Base-by-base conservation (phyloP, 1,140 invertebrate species). In the Drosophila obscura region DNA sequence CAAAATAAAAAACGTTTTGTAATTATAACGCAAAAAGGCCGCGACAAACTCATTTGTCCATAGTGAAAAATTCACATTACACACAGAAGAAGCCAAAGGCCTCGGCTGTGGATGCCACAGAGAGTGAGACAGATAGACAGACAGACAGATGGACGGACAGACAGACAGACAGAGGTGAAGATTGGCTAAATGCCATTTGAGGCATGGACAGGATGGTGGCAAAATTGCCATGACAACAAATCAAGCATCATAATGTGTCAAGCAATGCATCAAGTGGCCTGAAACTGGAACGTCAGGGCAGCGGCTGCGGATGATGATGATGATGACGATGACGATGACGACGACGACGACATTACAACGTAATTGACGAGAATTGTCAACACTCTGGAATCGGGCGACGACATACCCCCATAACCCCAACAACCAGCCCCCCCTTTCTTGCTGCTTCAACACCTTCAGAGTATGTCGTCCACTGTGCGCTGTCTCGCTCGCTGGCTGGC, bases 211-310 rank as follows among this genome's bases (percentile, higher is more conserved):
- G 58, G 59, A 79, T 83, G 82, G 79, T 88, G 83, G 83, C 80
- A 77, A 88, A 83, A 87, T 88, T 79, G 83, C 78, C 77, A 87
- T 88, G 83, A 73, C 82, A 83, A 88, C 82, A 87, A 87, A 87
- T 87, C 82, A 87, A 87, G 83, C 82, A 87, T 87, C 82, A 87
- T 87, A 87, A 87, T 88, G 82, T 87, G 83, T 88, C 82, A 87
- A 82, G 79, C 83, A 80, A 87, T 87, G 82, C 83, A 80, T 88
- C 78, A 87, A 87, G 72, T 80, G 68, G 63, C 50, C 48, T 59
- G 28, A 59, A 87, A 81, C 67, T 74, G 82, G 66, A 66, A 58
- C 56, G 64, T 66, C 53, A 28, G 53, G 49, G 43, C 72, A 24
- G 26, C 28, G 19, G 22, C 19, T 24, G 31, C 19, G n/a, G n/a